phyloP scores from a whole-genome alignment of 2,113 vertebrate species.

The Sturnus vulgaris region DNA sequence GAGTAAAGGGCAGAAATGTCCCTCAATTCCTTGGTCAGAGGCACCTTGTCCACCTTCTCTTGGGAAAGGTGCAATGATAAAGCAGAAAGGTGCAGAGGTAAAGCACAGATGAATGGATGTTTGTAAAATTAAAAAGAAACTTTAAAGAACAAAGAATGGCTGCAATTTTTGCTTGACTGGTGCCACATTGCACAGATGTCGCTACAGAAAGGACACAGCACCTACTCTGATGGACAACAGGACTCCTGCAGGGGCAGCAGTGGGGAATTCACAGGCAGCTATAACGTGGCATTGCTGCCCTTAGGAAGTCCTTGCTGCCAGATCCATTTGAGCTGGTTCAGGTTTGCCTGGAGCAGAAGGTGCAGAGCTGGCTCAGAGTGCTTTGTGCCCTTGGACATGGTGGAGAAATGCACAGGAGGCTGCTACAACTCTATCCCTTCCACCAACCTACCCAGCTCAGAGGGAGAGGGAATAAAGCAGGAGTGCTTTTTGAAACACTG shows the following conservation, averaged over 20 bases:
- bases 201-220: neutral
- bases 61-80: neutral
- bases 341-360: neutral
- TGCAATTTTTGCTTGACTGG: neutral
- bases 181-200: neutral
- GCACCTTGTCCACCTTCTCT: rapidly evolving
- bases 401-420: neutral
- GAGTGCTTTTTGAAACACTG: neutral
- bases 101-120: neutral
- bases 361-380: neutral
- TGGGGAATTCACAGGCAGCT: neutral
- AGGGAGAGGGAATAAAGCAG: neutral
- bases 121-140: neutral
- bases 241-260: neutral
- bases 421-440: neutral
- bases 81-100: neutral
- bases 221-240: neutral
- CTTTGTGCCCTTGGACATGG: rapidly evolving
- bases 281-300: neutral
- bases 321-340: neutral
- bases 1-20: neutral
- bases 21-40: neutral
- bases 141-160: neutral
- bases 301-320: neutral
- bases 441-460: neutral